Conservation (phyloP, 2,113 vertebrate genomes). For the Lophius piscatorius region DNA sequence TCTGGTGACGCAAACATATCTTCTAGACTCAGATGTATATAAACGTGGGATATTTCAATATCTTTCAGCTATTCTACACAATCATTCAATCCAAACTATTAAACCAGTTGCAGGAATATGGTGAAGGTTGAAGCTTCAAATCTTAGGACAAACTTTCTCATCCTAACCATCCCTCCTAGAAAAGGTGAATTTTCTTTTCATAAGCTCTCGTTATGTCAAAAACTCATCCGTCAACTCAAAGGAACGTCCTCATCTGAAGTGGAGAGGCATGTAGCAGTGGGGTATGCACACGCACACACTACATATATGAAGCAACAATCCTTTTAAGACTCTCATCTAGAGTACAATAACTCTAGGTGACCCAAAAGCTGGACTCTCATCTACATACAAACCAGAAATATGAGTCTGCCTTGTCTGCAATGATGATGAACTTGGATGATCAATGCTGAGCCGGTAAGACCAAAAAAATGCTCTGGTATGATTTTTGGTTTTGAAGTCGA, state of each 20-base stretch:
- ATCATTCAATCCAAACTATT: conserved; percentile 1
- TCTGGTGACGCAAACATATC: no score
- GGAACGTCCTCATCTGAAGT: conserved; percentile 24
- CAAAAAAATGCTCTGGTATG: conserved; percentile 14
- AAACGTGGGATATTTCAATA: conserved; percentile 35
- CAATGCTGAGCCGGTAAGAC: conserved; percentile 41
- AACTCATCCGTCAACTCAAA: conserved; percentile 17
- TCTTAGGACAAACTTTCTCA: no score
- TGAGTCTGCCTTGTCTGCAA: conserved; percentile 42
- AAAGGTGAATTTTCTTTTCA: conserved; percentile 2
- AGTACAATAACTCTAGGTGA: conserved; percentile 24
- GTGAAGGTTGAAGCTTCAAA: conserved; percentile 7
- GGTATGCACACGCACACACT: conserved; percentile 23
- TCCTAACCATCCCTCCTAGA: no score
- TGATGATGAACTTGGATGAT: conserved; percentile 43
- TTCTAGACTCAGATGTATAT: conserved; percentile 50
- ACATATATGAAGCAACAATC: conserved; percentile 60
- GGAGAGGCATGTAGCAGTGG: conserved; percentile 37
- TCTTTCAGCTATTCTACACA: conserved; percentile 20
- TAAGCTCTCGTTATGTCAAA: not conserved
- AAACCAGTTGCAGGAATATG: not conserved
- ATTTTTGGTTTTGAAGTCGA: conserved; percentile 18
- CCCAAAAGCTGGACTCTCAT: conserved; percentile 39
- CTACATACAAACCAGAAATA: conserved; percentile 15
- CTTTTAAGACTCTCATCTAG: conserved; percentile 66